Conservation (phyloP, 2,888 invertebrate genomes). For the Xestia sexstrigata region DNA sequence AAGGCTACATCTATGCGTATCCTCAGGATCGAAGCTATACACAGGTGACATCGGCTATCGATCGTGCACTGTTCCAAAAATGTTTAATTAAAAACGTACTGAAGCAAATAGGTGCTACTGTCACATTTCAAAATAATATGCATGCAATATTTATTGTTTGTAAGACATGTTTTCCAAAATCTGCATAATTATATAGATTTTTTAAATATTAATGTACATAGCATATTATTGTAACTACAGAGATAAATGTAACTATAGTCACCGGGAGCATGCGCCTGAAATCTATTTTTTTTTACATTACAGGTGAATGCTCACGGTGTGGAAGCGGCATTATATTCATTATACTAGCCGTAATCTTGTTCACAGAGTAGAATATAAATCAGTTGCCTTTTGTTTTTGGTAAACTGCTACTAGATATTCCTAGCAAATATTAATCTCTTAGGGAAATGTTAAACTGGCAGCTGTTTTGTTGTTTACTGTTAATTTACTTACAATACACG, state of each 20-base stretch:
- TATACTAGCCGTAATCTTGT: not conserved
- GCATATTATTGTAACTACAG: not conserved
- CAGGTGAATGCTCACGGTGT: not conserved
- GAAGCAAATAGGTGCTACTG: not conserved
- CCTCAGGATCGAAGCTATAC: not conserved
- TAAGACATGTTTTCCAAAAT: not conserved
- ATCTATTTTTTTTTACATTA: not conserved
- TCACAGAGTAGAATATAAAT: not conserved
- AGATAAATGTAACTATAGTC: not conserved
- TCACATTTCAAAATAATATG: not conserved
- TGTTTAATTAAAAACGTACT: not conserved
- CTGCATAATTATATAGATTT: not conserved
- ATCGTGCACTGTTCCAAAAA: not conserved
- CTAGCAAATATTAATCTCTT: constrained; percentile 6
- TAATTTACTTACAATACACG: not conserved
- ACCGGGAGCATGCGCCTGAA: not conserved
- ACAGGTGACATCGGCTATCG: not conserved
- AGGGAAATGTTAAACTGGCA: not conserved
- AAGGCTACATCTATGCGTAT: not conserved
- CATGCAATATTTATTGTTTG: not conserved
- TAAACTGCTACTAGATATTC: constrained; percentile 6
- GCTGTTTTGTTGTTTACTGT: constrained; percentile 1
- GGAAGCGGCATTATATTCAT: not conserved
- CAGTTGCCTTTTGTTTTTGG: not conserved
- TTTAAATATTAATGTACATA: not conserved